Conservation (phyloP, 2,113 vertebrate species). For the Elachura formosa region DNA sequence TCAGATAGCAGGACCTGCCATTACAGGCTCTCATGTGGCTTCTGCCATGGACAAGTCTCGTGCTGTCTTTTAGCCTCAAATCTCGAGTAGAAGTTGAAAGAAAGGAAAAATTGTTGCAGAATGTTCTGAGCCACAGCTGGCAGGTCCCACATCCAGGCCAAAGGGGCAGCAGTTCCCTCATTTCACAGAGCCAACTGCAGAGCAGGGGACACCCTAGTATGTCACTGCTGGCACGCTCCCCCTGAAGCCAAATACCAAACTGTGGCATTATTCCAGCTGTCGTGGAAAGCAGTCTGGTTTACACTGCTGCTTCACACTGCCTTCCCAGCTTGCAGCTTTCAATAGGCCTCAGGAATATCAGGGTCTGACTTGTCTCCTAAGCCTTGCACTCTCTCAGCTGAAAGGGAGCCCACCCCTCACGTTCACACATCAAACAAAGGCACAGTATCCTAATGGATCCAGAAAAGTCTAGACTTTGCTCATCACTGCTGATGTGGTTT, state of each 20-base stretch:
- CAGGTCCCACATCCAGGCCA: neutral
- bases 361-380: neutral
- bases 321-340: neutral
- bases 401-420: neutral
- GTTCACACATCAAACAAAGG: neutral
- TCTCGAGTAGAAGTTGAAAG: neutral
- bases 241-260: neutral
- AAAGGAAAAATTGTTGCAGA: neutral
- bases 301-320: neutral
- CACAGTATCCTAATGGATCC: neutral
- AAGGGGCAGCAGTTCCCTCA: fast-evolving
- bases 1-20: neutral
- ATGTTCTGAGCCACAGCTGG: neutral
- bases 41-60: neutral
- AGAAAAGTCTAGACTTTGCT: neutral
- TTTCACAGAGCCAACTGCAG: neutral
- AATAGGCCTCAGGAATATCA: neutral
- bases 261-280: neutral
- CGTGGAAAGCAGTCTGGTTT: neutral
- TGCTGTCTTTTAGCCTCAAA: neutral
- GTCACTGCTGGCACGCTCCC: neutral
- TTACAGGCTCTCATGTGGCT: neutral
- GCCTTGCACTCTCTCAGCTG: neutral
- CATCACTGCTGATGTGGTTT: neutral
- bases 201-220: neutral